Conservation (phyloP, 2,797 vertebrate genomes). For the Furcifer pardalis region DNA sequence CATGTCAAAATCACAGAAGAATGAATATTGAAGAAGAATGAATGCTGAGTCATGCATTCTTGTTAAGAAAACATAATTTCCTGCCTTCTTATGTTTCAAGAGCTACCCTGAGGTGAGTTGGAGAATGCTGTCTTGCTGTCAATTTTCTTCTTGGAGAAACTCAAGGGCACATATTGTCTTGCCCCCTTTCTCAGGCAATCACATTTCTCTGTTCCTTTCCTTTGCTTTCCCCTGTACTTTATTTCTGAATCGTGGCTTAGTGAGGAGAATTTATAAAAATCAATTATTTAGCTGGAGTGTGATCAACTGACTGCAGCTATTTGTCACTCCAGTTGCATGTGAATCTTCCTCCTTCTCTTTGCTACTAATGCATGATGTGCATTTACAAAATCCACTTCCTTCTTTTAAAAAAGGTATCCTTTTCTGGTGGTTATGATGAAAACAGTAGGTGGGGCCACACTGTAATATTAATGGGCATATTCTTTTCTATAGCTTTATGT, state of each 20-base stretch:
- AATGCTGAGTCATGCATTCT: too few relatives aligned
- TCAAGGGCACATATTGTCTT: too few relatives aligned
- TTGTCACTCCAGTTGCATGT: background rate
- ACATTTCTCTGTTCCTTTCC: too few relatives aligned
- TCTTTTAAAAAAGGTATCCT: too few relatives aligned
- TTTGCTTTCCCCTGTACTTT: background rate
- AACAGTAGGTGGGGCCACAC: background rate
- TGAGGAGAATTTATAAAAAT: background rate
- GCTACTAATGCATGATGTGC: background rate
- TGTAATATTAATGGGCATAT: background rate
- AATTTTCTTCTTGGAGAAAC: too few relatives aligned
- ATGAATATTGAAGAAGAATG: too few relatives aligned
- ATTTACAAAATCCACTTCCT: background rate
- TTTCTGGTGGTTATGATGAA: background rate
- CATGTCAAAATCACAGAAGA: too few relatives aligned
- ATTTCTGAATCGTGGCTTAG: background rate
- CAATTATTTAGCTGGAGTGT: background rate
- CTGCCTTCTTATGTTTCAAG: too few relatives aligned
- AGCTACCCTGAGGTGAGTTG: too few relatives aligned
- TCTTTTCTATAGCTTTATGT: background rate
- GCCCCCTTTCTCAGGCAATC: too few relatives aligned
- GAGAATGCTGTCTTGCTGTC: too few relatives aligned
- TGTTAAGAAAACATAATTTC: too few relatives aligned
- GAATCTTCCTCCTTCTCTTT: background rate
- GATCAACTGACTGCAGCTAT: background rate